Evolutionary conservation across 2,797 vertebrate genomes (phyloP), one percentile per base, ranked within the genome.

Genomic region (Paramormyrops hopkinsi): DNA sequence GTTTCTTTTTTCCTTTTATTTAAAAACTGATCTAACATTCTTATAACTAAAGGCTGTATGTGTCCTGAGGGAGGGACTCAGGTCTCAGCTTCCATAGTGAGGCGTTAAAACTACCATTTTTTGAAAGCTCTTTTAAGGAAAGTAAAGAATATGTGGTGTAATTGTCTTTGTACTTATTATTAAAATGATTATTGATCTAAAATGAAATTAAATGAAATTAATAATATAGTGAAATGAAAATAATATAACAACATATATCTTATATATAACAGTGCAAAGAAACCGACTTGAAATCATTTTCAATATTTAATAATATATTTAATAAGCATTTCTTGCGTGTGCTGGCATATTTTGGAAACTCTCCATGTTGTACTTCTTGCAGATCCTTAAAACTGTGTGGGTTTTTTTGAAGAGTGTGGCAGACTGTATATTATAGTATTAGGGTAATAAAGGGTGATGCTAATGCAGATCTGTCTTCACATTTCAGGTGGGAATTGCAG

Each of bases 401-500:
- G 25, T 41, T 69, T 79, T 56, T 88, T 79, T 79, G 4, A 22
- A 19, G 14, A 56, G 86, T 76, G 56, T 69, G 53, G 69, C 46
- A 65, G 50, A 48, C 87, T 33, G 1, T 73, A 88, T 82, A 82
- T 88, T 50, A 65, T 51, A 79, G 89, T 87, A 87, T 89, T 86
- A 56, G 85, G 84, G 84, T 89, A 90, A 69, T 92, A 90, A 91
- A 82, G 82, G 62, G 53, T 17, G 87, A 8, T n/a, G 46, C 87
- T 84, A 62, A 89, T 79, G 87, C 88, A 54, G 17, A 69, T 89
- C 44, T 91, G 90, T 90, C 84, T 93, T 95, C 94, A 90, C 91
- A 88, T 96, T 96, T 92, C 96, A 99, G 98, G 93, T 99, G 98
- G 98, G 98, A 99, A 94, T 97, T 98, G 96, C 97, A 95, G 93